A percentile compares a stretch with the other conserved stretches of the same genome.
Conservation (phyloP, 2,113 vertebrate genomes). For the Paratilapia polleni region DNA sequence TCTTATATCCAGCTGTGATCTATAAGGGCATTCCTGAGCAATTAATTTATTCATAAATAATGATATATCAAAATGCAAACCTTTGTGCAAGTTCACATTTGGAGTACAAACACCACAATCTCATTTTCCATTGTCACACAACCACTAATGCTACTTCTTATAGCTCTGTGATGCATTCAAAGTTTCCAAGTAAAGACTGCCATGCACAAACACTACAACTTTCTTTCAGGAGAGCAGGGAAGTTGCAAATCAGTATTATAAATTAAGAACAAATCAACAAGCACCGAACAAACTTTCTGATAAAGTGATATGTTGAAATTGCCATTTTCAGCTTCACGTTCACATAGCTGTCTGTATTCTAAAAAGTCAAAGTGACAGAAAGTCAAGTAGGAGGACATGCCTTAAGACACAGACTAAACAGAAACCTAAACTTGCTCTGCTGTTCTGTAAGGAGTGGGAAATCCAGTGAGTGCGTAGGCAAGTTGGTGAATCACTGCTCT, state of each 20-base stretch:
- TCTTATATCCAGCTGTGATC: background rate
- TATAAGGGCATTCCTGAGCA: background rate
- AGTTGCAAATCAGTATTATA: background rate
- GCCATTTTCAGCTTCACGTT: background rate
- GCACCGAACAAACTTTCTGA: background rate
- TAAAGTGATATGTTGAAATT: background rate
- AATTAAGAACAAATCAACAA: no score
- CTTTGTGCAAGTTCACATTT: background rate
- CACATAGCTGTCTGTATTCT: background rate
- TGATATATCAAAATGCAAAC: background rate
- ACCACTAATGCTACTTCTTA: background rate
- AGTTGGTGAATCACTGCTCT: conserved; percentile 69
- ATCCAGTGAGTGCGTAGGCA: conserved; percentile 70
- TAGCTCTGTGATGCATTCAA: background rate
- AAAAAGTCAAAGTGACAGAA: conserved; percentile 35
- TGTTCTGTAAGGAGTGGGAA: conserved; percentile 54
- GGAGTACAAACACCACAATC: background rate
- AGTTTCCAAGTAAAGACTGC: background rate
- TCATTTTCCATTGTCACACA: background rate
- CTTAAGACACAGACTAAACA: conserved; percentile 64
- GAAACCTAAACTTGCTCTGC: conserved; percentile 49
- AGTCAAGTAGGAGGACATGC: conserved; percentile 50
- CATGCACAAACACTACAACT: background rate
- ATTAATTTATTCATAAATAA: background rate
- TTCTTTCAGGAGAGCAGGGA: background rate